Base-by-base conservation (phyloP, 2,113 vertebrate species). In the Podarcis muralis region DNA sequence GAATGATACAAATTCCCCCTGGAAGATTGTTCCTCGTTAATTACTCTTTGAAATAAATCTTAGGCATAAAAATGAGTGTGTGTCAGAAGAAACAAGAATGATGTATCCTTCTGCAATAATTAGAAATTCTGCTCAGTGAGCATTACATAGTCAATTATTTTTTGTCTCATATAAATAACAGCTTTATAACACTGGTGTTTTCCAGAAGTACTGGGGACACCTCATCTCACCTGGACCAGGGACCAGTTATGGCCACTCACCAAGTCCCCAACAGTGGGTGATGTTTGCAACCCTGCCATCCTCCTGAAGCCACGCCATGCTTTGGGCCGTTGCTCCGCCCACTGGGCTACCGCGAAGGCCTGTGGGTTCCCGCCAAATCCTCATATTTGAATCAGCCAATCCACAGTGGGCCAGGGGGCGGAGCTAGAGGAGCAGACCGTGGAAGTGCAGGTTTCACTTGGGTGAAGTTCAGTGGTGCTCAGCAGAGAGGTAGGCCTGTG, bases 21-120 rank as follows among this genome's bases (percentile, higher is more conserved):
- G 87, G 93, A 88, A 86, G 78, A 88, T 75, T 90, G 62, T 88
- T 93, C 62, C 77, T 83, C 22, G 82, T 90, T 94, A 95, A 92
- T 94, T 95, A 89, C 92, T 86, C 91, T 94, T 94, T 89, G 86
- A 94, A 93, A 94, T 90, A 95, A 91, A 84, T 90, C 86, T 85
- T 90, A 77, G 37, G 71, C 84, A 90, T 89, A 93, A 94, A 94
- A 91, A 75, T 93, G 90, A 93, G 88, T 92, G 94, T 81, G 89
- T 92, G 62, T 22, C 11, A 85, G 82, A 92, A 92, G 90, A 93
- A 93, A 93, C 91, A 86, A 93, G 84, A 91, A 81, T 25, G 87
- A 90, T 94, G 92, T 94, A 92, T 95, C 94, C 92, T 80, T 69
- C 90, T 86, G 82, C 92, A 92, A 7, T 3, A 94, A 92, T 96